Conservation (phyloP, 2,113 vertebrate species). For the Lipophrys pholis region DNA sequence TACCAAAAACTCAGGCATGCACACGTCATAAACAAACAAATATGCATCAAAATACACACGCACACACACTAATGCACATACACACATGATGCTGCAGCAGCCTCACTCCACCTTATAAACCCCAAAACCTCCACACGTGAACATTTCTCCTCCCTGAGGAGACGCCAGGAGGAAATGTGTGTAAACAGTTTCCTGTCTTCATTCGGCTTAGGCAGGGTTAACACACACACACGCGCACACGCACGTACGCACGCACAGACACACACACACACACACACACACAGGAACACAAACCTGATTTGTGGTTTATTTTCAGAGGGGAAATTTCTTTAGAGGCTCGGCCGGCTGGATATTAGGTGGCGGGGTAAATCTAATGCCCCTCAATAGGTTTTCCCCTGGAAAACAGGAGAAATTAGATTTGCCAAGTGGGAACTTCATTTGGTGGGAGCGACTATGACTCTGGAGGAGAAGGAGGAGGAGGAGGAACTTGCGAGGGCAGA, state of each 20-base stretch:
- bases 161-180: too few relatives aligned
- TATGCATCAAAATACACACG: too few relatives aligned
- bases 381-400: conserved; percentile 90
- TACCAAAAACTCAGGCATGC: too few relatives aligned
- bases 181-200: conserved; percentile 45
- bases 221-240: too few relatives aligned
- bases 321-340: conserved; percentile 93
- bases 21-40: too few relatives aligned
- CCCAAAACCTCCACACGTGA: conserved; percentile 37
- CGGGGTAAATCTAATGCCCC: conserved; percentile 96
- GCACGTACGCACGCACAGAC: too few relatives aligned
- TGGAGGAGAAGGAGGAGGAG: conserved; percentile 54
- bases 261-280: too few relatives aligned
- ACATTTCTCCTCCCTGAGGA: conserved; percentile 40
- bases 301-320: conserved; percentile 92
- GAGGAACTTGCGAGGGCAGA: conserved; percentile 38
- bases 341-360: conserved; percentile 95
- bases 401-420: conserved; percentile 90
- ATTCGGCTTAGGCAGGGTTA: conserved; percentile 24
- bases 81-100: conserved; percentile 5
- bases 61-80: too few relatives aligned
- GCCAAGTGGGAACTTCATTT: conserved; percentile 94
- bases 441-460: conserved; percentile 82
- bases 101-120: conserved; percentile 42
- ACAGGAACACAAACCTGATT: conserved; percentile 87